Evolutionary conservation across 2,113 vertebrate species (phyloP).

Genomic region (Nematolebias whitei): DNA sequence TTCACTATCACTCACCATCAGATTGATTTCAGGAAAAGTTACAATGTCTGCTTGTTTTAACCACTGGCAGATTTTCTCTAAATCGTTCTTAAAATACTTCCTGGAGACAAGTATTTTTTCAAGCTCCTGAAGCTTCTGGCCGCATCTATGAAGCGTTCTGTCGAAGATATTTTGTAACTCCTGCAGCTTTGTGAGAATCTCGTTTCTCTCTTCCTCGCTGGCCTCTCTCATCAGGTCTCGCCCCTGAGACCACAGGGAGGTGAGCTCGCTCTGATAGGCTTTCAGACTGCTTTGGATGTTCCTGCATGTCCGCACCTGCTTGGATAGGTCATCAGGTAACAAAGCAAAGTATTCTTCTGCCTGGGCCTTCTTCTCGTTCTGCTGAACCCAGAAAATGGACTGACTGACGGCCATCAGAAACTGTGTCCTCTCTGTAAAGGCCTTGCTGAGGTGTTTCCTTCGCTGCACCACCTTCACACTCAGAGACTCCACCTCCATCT

Average conservation of each 20-base stretch:
- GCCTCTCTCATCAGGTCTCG: constrained; percentile 90
- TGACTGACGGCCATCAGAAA: constrained; percentile 91
- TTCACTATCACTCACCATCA: constrained; percentile 87
- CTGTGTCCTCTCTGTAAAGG: constrained; percentile 92
- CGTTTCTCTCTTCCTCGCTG: constrained; percentile 88
- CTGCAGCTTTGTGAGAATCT: constrained; percentile 89
- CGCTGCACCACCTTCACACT: constrained; percentile 86
- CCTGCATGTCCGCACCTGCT: constrained; percentile 89
- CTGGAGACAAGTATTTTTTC: constrained; percentile 90
- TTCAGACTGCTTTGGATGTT: constrained; percentile 89
- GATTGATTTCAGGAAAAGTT: constrained; percentile 93
- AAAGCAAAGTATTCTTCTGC: constrained; percentile 89
- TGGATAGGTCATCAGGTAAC: constrained; percentile 89
- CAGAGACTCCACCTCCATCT: constrained; percentile 85
- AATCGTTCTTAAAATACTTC: constrained; percentile 94
- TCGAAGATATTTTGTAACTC: constrained; percentile 91
- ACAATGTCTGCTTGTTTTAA: constrained; percentile 91
- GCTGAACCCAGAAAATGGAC: constrained; percentile 90
- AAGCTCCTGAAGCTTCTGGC: constrained; percentile 89
- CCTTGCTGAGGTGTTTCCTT: constrained; percentile 91
- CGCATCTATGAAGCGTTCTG: constrained; percentile 85
- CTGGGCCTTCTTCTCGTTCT: constrained; percentile 88
- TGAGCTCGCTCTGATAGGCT: constrained; percentile 89
- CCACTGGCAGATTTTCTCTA: constrained; percentile 94
- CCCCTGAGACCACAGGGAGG: constrained; percentile 90